Evolutionary conservation across 1,140 invertebrate genomes (phyloP), one percentile per base, ranked within the genome.

Genomic region (Protaetia brevitarsis): DNA sequence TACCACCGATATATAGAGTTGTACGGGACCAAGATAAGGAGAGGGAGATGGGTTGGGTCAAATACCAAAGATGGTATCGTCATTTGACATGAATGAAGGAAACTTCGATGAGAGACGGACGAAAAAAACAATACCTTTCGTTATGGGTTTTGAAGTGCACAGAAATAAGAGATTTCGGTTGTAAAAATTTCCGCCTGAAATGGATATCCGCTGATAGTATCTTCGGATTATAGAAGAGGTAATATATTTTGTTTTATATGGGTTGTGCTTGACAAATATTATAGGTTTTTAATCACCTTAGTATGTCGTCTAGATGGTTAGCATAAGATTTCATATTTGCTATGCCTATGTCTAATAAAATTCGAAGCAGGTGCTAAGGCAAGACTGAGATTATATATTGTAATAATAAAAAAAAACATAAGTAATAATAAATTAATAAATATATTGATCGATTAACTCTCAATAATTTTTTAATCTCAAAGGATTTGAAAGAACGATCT

Each of bases 61-160:
- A 59, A 59, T 59, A 59, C 57, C 57, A 29, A 26, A 59, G 57
- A 59, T 59, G 28, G 57, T 59, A 59, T 59, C 57, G 26, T n/a
- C 30, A n/a, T 59, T n/a, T 28, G 57, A 29, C 57, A 59, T 51
- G 41, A 51, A 51, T 51, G 41, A 23, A 51, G 41, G 7, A 51
- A 51, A 51, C 19, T 51, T 8, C 41, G 41, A 51, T 51, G 41
- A n/a, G n/a, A n/a, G n/a, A n/a, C n/a, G n/a, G n/a, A n/a, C n/a
- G n/a, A 51, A 51, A 51, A 51, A 51, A 51, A 8, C 19, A 21
- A 51, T 51, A 23, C 19, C 16, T 21, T 51, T 19, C 26, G 21
- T 51, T 16, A 23, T 51, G 26, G 8, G 41, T 37, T 37, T 13
- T 0, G 34, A 13, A 37, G 41, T 51, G 41, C 41, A 23, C 13